Conservation (phyloP, 2,888 invertebrate species). For the Onthophagus sagittarius region DNA sequence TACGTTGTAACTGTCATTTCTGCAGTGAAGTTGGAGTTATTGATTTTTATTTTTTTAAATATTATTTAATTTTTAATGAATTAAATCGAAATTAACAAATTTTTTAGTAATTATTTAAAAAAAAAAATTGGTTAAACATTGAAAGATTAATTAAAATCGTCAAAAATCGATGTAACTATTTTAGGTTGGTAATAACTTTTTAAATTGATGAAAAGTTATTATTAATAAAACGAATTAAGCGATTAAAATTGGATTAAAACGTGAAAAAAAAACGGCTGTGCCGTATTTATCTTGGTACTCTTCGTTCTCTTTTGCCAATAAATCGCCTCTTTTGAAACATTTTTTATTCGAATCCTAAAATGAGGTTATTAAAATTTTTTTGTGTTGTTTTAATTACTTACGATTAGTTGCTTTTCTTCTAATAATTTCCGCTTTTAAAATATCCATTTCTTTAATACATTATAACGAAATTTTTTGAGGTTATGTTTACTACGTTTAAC, state of each 20-base stretch:
- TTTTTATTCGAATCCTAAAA: constrained; percentile 76
- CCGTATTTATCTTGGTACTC: constrained; percentile 71
- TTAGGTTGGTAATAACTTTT: too few relatives aligned
- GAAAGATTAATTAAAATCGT: too few relatives aligned
- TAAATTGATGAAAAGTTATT: too few relatives aligned
- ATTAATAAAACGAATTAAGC: too few relatives aligned
- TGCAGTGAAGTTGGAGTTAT: not conserved
- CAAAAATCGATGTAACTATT: too few relatives aligned
- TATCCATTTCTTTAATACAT: constrained; percentile 62
- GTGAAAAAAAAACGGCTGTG: too few relatives aligned
- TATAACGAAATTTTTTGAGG: not conserved
- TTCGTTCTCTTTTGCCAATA: constrained; percentile 77
- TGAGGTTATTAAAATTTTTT: not conserved
- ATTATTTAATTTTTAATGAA: too few relatives aligned
- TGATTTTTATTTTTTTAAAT: not conserved
- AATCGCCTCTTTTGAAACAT: constrained; percentile 84
- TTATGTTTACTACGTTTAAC: not conserved
- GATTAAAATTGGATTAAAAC: too few relatives aligned
- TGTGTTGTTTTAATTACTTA: constrained; percentile 41
- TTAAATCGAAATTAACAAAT: too few relatives aligned
- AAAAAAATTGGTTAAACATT: too few relatives aligned
- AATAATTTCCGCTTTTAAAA: constrained; percentile 85
- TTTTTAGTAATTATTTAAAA: too few relatives aligned
- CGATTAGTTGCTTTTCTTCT: constrained; percentile 74
- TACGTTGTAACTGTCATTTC: not conserved